Percentiles rank a stretch among this genome's conserved stretches.
phyloP scores from a whole-genome alignment of 2,888 invertebrate species.

The Rhogogaster chlorosoma region DNA sequence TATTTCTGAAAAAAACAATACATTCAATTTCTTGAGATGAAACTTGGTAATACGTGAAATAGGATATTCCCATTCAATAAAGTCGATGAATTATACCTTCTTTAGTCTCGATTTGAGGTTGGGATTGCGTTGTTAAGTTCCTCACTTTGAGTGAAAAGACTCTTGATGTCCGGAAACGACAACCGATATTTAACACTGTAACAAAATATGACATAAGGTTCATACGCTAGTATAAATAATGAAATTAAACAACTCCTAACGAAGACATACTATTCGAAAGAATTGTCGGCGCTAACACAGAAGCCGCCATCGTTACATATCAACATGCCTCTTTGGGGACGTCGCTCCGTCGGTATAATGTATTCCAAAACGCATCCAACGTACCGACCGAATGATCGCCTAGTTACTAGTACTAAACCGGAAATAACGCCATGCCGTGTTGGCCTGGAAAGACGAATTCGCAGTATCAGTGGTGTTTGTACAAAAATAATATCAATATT shows the following conservation, averaged over 20 bases:
- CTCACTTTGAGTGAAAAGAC: conserved; percentile 49
- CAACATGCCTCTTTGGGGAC: neutral
- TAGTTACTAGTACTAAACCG: conserved; percentile 46
- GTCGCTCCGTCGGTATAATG: too few species aligned
- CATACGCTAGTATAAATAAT: neutral
- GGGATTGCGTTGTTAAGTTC: conserved; percentile 59
- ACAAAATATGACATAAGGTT: neutral
- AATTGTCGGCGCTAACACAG: conserved; percentile 59
- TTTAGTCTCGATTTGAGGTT: conserved; percentile 52
- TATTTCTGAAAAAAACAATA: conserved; percentile 51
- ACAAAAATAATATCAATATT: conserved; percentile 46
- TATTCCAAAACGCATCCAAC: too few species aligned
- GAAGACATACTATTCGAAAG: conserved; percentile 59
- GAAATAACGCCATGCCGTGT: conserved; percentile 63
- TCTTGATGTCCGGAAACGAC: conserved; percentile 53
- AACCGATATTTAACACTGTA: conserved; percentile 54
- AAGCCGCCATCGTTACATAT: conserved; percentile 59
- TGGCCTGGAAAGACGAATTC: conserved; percentile 60
- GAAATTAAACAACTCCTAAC: neutral
- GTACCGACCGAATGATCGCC: conserved; percentile 18
- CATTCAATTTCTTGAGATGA: neutral
- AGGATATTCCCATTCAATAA: neutral
- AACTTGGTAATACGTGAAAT: neutral
- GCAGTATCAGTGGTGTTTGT: conserved; percentile 55
- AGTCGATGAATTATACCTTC: conserved; percentile 54